Conservation (phyloP, 2,888 invertebrate species). For the Dryadula phaetusa region DNA sequence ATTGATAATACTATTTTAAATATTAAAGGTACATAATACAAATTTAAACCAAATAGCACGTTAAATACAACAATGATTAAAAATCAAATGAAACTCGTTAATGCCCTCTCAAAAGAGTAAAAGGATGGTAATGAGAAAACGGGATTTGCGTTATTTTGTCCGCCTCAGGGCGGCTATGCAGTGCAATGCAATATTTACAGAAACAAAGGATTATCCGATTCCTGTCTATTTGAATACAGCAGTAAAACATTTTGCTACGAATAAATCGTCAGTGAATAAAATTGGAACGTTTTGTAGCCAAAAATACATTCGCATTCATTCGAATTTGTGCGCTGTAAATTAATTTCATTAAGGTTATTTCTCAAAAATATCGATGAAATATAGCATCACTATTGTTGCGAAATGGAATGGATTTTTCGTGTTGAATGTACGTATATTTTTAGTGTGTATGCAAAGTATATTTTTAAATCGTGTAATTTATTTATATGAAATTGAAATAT, state of each 20-base stretch:
- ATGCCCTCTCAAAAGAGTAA: constrained; percentile 32
- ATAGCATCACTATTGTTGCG: constrained; percentile 22
- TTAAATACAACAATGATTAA: constrained; percentile 23
- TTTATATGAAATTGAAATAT: constrained; percentile 1
- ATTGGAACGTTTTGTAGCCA: constrained; percentile 39
- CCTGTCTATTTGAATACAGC: constrained; percentile 46
- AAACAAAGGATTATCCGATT: constrained; percentile 48
- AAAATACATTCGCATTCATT: constrained; percentile 33
- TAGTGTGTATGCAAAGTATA: constrained; percentile 4
- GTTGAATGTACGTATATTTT: constrained; percentile 6
- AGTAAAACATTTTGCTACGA: constrained; percentile 47
- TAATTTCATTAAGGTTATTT: constrained; percentile 36
- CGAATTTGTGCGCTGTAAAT: constrained; percentile 35
- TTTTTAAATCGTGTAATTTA: constrained; percentile 7
- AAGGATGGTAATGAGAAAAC: constrained; percentile 40
- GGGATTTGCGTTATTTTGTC: constrained; percentile 38
- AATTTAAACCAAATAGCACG: background rate
- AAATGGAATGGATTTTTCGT: constrained; percentile 7
- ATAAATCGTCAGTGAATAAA: constrained; percentile 37
- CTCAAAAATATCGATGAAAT: constrained; percentile 34
- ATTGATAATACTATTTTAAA: background rate
- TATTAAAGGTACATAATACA: background rate
- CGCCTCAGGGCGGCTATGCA: constrained; percentile 43
- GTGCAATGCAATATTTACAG: constrained; percentile 44
- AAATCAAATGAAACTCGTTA: constrained; percentile 34